Conservation (phyloP, 2,888 invertebrate genomes). For the Deilephila porcellus region DNA sequence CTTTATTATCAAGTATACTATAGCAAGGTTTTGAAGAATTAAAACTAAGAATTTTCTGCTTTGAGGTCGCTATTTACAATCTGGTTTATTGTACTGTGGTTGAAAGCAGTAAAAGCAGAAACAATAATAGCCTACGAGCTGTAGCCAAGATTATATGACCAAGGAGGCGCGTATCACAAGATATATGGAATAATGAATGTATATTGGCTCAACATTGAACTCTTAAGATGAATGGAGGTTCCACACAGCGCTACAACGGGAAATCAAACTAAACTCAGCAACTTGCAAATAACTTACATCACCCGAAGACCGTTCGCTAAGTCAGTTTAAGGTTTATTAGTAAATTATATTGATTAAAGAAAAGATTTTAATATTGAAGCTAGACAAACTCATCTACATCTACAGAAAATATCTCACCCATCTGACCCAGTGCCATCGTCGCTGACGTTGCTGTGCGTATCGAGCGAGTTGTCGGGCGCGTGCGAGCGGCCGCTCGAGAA, state of each 20-base stretch:
- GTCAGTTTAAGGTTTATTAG: not conserved
- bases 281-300: conserved; percentile 2
- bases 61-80: too few relatives aligned
- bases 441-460: conserved; percentile 90
- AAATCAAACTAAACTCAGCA: not conserved
- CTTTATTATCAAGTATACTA: too few relatives aligned
- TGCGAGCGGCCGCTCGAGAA: conserved; percentile 91
- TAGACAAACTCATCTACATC: conserved; percentile 46
- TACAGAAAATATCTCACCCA: conserved; percentile 81
- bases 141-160: too few relatives aligned
- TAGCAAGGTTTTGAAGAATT: too few relatives aligned
- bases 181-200: too few relatives aligned
- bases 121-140: too few relatives aligned
- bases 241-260: not conserved
- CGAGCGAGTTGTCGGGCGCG: conserved; percentile 89
- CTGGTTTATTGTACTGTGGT: too few relatives aligned
- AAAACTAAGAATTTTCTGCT: too few relatives aligned
- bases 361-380: not conserved
- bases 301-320: conserved; percentile 3
- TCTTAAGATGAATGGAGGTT: too few relatives aligned
- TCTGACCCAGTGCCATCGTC: conserved; percentile 89
- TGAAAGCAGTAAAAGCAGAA: too few relatives aligned
- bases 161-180: too few relatives aligned
- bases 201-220: too few relatives aligned
- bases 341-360: not conserved